Percentiles rank a stretch among this genome's conserved stretches.
phyloP scores from a whole-genome alignment of 2,113 vertebrate species.

The Stomatorhinus ivindoensis region DNA sequence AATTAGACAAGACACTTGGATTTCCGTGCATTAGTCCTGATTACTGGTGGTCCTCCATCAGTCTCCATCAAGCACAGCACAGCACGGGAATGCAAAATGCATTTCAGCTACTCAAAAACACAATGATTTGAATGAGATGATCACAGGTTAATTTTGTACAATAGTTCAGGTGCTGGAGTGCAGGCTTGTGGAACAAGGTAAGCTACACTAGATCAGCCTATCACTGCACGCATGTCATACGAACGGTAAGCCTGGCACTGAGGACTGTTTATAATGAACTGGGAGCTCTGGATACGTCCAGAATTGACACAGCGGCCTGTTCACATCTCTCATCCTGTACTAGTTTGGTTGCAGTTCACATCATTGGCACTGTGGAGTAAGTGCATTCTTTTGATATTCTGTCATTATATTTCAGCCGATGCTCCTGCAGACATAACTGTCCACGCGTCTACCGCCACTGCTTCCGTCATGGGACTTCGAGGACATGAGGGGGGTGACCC shows the following conservation, averaged over 20 bases:
- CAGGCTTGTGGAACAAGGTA: neutral
- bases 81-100: neutral
- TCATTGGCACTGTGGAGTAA: neutral
- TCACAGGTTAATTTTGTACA: neutral
- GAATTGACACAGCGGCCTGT: neutral
- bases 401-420: neutral
- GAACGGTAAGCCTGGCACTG: neutral
- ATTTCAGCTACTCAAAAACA: neutral
- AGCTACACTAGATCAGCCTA: neutral
- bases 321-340: neutral
- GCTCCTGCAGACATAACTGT: neutral
- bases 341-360: neutral
- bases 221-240: neutral
- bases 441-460: no score
- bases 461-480: neutral
- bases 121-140: neutral
- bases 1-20: conserved; percentile 1
- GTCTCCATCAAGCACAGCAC: neutral
- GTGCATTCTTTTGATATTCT: neutral
- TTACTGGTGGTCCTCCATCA: neutral
- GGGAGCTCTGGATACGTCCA: neutral
- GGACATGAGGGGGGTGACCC: neutral
- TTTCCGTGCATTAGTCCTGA: conserved; percentile 1
- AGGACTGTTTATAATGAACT: neutral
- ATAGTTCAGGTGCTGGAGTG: neutral